Base-by-base conservation (phyloP, 2,797 vertebrate genomes). In the Cygnus olor region DNA sequence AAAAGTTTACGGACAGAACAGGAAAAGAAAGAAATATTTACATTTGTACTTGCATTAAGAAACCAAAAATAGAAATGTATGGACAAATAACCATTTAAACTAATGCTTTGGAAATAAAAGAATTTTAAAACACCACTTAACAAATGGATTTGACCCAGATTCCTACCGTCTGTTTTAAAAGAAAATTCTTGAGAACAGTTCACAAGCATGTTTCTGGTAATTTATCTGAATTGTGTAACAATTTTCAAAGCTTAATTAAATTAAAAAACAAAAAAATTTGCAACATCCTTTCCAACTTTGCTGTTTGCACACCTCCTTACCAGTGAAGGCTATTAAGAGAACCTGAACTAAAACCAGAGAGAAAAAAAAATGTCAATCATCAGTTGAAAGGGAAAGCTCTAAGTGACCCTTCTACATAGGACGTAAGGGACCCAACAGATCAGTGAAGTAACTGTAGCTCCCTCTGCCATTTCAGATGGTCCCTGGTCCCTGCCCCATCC, bases 161-260 rank as follows among this genome's bases (percentile, higher is more conserved):
- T 85, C 44, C 65, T 78, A 63, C 17, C 34, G 60, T 38, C 32
- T 93, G 32, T 92, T 95, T 91, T 63, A 88, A 90, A 72, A 86
- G 57, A 86, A 51, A 77, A 73, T 85, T 80, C 80, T 57, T 83
- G 56, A 84, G 49, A 93, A 72, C 14, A 90, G 57, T 84, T 94
- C 73, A 86, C n/a, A 90, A 85, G 79, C 66, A 54, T 40, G 24
- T 51, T 69, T 68, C 36, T 53, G 45, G 27, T 54, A 79, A 87
- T 87, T 85, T 72, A 85, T 86, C 71, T 91, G 60, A 79, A 69
- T 77, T 82, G 51, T n/a, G 10, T 63, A 82, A 54, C 14, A 69
- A 51, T 42, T 87, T 61, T 91, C 74, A 87, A 79, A 92, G 54
- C 13, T 0, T 73, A 85, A 83, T 19, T 66, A 65, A 78, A 91